These are phyloP conservation scores for Xyliphius kryptos DNA, from an alignment of 2,113 vertebrate species.

Conservation along the genomic window DNA sequence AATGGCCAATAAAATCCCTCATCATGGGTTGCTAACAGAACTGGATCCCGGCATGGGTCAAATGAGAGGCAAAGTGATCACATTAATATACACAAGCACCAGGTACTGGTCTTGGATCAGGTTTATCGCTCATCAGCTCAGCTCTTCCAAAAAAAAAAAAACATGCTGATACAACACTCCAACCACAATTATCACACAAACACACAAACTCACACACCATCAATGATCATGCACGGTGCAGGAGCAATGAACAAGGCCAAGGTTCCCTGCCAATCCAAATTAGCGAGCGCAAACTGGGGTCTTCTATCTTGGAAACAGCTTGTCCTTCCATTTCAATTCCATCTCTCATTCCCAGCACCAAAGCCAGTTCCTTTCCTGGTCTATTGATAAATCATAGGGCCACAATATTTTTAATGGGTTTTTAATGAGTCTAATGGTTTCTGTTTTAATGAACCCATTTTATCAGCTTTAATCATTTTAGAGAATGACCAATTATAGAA, in stretches of 20 bases:
- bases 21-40: slow-evolving; percentile 31
- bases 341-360: slow-evolving; percentile 42
- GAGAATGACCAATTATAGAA: slow-evolving; percentile 81
- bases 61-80: slow-evolving; percentile 34
- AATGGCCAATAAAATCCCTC: slow-evolving; percentile 41
- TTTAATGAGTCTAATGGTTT: slow-evolving; percentile 96
- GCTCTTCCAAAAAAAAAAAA: slow-evolving; percentile 5
- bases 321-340: slow-evolving; percentile 21
- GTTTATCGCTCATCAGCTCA: slow-evolving; percentile 16
- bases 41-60: slow-evolving; percentile 19
- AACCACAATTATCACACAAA: too few species aligned
- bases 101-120: slow-evolving; percentile 32
- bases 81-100: slow-evolving; percentile 32
- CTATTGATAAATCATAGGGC: slow-evolving; percentile 72
- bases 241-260: slow-evolving; percentile 6
- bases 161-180: too few species aligned
- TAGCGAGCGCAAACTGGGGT: slow-evolving; percentile 37
- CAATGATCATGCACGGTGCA: slow-evolving; percentile 8
- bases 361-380: slow-evolving; percentile 57
- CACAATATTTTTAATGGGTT: slow-evolving; percentile 86
- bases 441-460: slow-evolving; percentile 91
- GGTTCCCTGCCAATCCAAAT: slow-evolving; percentile 41
- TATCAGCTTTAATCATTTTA: slow-evolving; percentile 87
- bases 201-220: too few species aligned
- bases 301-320: slow-evolving; percentile 39